Percentiles rank a stretch among this genome's conserved stretches.
phyloP scores from a whole-genome alignment of 2,888 invertebrate genomes.

The Lasioglossum lativentre region DNA sequence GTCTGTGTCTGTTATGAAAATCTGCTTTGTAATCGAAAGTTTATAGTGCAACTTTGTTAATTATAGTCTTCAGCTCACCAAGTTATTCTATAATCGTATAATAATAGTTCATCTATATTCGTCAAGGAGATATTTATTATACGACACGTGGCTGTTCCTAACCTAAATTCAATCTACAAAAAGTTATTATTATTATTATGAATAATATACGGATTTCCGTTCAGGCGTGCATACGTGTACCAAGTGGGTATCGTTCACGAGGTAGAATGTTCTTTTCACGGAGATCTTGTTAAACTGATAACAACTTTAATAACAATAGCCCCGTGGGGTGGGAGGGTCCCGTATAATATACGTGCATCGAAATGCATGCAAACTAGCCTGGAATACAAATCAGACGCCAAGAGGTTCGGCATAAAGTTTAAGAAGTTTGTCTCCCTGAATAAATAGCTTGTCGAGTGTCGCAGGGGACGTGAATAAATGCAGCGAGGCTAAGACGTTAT shows the following conservation, averaged over 20 bases:
- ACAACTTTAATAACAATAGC: slow-evolving; percentile 54
- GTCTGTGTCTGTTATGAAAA: too few relatives aligned
- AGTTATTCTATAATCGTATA: too few relatives aligned
- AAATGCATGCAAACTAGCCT: slow-evolving; percentile 51
- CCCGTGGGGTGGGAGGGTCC: background rate
- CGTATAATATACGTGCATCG: slow-evolving; percentile 48
- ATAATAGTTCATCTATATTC: too few relatives aligned
- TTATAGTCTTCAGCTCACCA: too few relatives aligned
- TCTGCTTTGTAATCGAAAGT: too few relatives aligned
- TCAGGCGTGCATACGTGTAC: background rate
- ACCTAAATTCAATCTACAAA: too few relatives aligned
- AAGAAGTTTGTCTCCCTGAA: slow-evolving; percentile 50
- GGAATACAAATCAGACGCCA: slow-evolving; percentile 54
- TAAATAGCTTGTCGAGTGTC: slow-evolving; percentile 46
- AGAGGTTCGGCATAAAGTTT: slow-evolving; percentile 49
- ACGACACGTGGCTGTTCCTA: too few relatives aligned
- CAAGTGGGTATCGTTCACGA: background rate
- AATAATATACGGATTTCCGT: slow-evolving; percentile 2
- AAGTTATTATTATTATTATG: too few relatives aligned
- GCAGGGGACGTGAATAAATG: slow-evolving; percentile 27
- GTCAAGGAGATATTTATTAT: too few relatives aligned
- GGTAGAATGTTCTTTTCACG: slow-evolving; percentile 8
- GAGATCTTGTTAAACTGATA: slow-evolving; percentile 43
- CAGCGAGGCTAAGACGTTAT: slow-evolving; percentile 13
- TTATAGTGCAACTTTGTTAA: too few relatives aligned